Conservation (phyloP, 2,888 invertebrate genomes). For the Phrixothrix hirtus region DNA sequence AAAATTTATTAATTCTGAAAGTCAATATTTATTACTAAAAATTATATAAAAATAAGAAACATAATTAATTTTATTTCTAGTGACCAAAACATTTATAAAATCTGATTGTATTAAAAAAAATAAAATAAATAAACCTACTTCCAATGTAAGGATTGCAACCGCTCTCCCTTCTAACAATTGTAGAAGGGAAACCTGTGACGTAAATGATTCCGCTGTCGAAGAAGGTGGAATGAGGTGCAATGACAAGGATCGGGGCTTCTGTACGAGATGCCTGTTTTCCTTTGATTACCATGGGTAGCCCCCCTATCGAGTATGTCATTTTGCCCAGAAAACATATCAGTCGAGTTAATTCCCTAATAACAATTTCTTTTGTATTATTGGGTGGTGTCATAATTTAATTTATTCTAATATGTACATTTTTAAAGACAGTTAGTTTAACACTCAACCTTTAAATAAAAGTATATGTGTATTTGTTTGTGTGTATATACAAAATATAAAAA, state of each 20-base stretch:
- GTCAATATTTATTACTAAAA: neutral
- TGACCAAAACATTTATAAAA: conserved; percentile 34
- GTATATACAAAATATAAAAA: conserved; percentile 4
- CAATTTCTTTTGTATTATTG: conserved; percentile 9
- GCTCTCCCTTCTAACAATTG: conserved; percentile 81
- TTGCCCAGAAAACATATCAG: conserved; percentile 72
- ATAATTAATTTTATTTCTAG: conserved; percentile 11
- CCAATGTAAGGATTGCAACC: conserved; percentile 81
- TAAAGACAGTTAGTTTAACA: conserved; percentile 4
- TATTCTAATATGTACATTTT: neutral
- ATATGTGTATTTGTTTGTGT: neutral
- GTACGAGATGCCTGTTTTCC: conserved; percentile 74
- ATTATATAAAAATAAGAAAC: neutral
- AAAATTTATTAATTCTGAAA: conserved; percentile 84
- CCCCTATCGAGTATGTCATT: conserved; percentile 74
- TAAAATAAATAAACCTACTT: conserved; percentile 66
- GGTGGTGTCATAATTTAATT: neutral
- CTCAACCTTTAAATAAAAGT: conserved; percentile 1
- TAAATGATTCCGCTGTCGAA: conserved; percentile 86
- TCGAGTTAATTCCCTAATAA: conserved; percentile 39
- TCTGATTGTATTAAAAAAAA: conserved; percentile 6
- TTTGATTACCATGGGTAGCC: conserved; percentile 75
- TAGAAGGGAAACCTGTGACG: conserved; percentile 79
- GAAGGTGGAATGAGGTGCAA: conserved; percentile 89
- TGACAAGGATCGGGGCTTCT: conserved; percentile 84